These are phyloP conservation scores for Drosophila mimetica DNA, from an alignment of 2,888 invertebrate genomes.

Conservation along the genomic window DNA sequence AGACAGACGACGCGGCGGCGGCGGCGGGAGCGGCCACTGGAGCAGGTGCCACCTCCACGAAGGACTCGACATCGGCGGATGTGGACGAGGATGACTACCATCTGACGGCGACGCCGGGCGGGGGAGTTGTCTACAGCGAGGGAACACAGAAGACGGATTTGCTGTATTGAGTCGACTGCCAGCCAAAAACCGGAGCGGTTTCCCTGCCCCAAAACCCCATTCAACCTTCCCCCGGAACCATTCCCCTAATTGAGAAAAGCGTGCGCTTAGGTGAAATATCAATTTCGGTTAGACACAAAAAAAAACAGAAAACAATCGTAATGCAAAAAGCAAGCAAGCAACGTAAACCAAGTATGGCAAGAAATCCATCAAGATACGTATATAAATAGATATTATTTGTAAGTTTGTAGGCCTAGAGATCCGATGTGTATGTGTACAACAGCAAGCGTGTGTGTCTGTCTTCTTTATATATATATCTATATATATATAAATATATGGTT, in stretches of 20 bases:
- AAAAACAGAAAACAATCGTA: constrained; percentile 5
- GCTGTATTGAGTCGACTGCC: constrained; percentile 74
- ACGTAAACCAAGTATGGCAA: constrained; percentile 26
- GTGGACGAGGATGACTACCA: constrained; percentile 58
- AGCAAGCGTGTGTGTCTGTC: constrained; percentile 37
- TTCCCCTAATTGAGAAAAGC: constrained; percentile 26
- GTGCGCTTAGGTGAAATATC: constrained; percentile 52
- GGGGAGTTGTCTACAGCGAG: constrained; percentile 84
- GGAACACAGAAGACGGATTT: constrained; percentile 84
- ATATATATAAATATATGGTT: constrained; percentile 28
- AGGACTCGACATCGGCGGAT: constrained; percentile 6
- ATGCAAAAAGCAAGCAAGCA: constrained; percentile 3
- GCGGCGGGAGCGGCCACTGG: not conserved
- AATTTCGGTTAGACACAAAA: constrained; percentile 22
- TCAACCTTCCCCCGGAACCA: not conserved
- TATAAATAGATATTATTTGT: constrained; percentile 63
- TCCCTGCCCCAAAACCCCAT: not conserved
- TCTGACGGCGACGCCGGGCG: constrained; percentile 35
- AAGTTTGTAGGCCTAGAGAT: constrained; percentile 47
- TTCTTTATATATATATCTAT: constrained; percentile 35
- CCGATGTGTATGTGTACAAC: constrained; percentile 39
- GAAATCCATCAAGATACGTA: constrained; percentile 41
- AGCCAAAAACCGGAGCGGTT: constrained; percentile 7
- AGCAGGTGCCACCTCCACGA: constrained; percentile 13
- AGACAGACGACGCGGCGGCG: constrained; percentile 8